Evolutionary conservation across 2,797 vertebrate genomes (phyloP).

Genomic region (Neosilurus mollespiculum): DNA sequence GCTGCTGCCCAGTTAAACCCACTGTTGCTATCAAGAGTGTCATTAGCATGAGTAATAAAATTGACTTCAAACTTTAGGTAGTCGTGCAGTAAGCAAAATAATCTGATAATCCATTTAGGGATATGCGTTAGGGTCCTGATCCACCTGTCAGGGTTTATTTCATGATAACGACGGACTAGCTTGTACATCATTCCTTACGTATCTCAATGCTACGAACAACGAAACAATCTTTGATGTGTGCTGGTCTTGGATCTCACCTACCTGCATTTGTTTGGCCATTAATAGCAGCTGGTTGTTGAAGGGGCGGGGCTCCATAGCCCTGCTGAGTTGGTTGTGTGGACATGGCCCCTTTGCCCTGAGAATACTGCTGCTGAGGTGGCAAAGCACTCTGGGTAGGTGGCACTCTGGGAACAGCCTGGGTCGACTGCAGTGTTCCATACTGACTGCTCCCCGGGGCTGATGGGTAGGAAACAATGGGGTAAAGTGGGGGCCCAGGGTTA

Average conservation of each 20-base stretch:
- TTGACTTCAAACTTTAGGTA: too few species aligned
- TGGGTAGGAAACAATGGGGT: constrained; percentile 81
- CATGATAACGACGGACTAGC: too few species aligned
- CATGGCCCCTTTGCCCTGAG: constrained; percentile 66
- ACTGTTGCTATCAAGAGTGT: too few species aligned
- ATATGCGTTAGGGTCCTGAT: too few species aligned
- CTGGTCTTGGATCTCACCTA: constrained; percentile 53
- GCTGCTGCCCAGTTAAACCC: too few species aligned
- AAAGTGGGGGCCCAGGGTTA: constrained; percentile 65
- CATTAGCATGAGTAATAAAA: too few species aligned
- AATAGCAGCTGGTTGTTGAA: constrained; percentile 61
- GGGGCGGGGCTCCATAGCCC: constrained; percentile 64
- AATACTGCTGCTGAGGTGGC: constrained; percentile 73
- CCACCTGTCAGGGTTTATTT: too few species aligned
- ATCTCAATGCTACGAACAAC: not conserved
- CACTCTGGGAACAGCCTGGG: constrained; percentile 69
- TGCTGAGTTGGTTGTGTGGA: constrained; percentile 63
- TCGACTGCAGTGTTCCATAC: constrained; percentile 77
- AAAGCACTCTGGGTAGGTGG: constrained; percentile 54
- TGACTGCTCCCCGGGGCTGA: constrained; percentile 74
- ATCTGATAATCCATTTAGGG: too few species aligned
- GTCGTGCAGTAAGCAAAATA: too few species aligned
- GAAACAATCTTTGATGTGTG: not conserved
- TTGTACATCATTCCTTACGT: not conserved
- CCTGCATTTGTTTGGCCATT: constrained; percentile 79